Base-by-base conservation (phyloP, 2,113 vertebrate species). In the Hemichromis elongatus region DNA sequence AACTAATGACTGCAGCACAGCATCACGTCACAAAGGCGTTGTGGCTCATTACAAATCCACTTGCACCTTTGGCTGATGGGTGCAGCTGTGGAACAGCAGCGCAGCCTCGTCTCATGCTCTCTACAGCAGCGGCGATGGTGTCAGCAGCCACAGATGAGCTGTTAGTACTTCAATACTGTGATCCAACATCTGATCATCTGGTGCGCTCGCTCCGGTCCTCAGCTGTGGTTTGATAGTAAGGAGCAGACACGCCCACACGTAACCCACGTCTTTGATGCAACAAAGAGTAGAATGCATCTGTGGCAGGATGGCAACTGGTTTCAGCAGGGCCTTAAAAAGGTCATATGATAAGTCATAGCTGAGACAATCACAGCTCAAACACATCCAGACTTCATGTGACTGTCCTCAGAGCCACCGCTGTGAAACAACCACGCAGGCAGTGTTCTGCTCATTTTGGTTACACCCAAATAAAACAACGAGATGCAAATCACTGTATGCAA, bases 101-200 rank as follows among this genome's bases (percentile, higher is more conserved):
- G 80, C 73, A 75, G 53, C 68, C 10, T 55, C 54, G 57, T 26
- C 21, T 83, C 90, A 88, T 93, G 92, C 92, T 82, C 57, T 56
- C 14, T 21, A 54, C 80, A 87, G 68, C 86, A 89, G 79, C 88
- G 79, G 84, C 37, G 9, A 16, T 3, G 61, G 66, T 73, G 0
- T 53, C 21, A 54, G 81, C 47, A 52, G 55, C 53, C 37, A 82
- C 2, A 77, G 56, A 16, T 7, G 14, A 90, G 78, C 82, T 40
- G 80, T 83, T 83, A 88, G 86, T 42, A 11, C 13, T 6, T 83
- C 86, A 86, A 90, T 89, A 12, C 66, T 86, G 92, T 87, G 86
- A 91, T 26, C 80, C 91, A 92, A 91, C 92, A 86, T 68, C 90
- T 93, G 90, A 94, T 87, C 88, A 89, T 73, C 9, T 30, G 16